Percentiles rank a stretch among this genome's conserved stretches.
These are phyloP conservation scores for Eupithecia insigniata DNA, from an alignment of 2,888 invertebrate species.

Conservation along the genomic window DNA sequence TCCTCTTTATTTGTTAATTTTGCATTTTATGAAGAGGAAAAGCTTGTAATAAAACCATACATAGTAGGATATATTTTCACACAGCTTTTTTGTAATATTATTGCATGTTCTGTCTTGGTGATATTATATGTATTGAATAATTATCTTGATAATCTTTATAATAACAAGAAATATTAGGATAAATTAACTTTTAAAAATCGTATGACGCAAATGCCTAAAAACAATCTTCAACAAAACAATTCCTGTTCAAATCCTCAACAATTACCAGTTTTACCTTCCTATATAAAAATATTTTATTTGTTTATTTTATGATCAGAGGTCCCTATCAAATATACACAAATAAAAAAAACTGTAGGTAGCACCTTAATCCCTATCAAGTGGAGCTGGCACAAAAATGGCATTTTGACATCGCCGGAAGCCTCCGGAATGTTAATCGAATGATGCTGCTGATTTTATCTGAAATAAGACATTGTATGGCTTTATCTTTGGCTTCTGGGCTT, in stretches of 20 bases:
- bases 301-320: too few species aligned
- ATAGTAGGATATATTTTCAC: background rate
- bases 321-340: background rate
- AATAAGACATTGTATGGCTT: slow-evolving; percentile 77
- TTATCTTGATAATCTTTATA: too few species aligned
- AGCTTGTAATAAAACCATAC: background rate
- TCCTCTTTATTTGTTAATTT: background rate
- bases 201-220: background rate
- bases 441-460: slow-evolving; percentile 78
- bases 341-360: slow-evolving; percentile 1
- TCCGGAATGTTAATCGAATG: slow-evolving; percentile 78
- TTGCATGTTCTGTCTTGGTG: background rate
- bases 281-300: too few species aligned
- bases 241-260: background rate
- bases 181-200: too few species aligned
- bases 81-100: background rate
- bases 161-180: too few species aligned
- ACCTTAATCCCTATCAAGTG: slow-evolving; percentile 29
- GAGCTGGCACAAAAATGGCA: slow-evolving; percentile 55
- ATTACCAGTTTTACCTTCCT: background rate
- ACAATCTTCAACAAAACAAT: background rate
- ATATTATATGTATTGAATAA: background rate
- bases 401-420: slow-evolving; percentile 77
- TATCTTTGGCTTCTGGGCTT: slow-evolving; percentile 61
- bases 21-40: background rate